Percentiles rank a stretch among this genome's conserved stretches.
phyloP scores from a whole-genome alignment of 2,888 invertebrate genomes.

The Heteromyza rotundicornis region DNA sequence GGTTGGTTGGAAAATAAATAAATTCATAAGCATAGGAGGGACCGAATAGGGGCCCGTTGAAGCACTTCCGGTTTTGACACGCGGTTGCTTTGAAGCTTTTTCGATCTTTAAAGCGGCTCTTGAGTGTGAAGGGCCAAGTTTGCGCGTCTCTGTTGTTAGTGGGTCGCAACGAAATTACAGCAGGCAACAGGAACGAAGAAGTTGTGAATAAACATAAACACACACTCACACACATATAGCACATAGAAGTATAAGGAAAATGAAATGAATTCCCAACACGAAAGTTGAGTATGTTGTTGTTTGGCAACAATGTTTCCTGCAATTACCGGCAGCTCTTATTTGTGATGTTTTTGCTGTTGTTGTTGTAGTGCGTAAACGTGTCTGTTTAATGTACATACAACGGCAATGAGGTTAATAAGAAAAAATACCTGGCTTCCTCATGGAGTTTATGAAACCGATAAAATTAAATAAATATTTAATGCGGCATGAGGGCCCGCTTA shows the following conservation, averaged over 20 bases:
- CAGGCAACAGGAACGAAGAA: background rate
- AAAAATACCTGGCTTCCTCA: background rate
- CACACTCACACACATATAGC: too few relatives aligned
- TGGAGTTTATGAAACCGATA: background rate
- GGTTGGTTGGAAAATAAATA: too few relatives aligned
- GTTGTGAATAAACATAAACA: background rate
- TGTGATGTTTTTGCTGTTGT: too few relatives aligned
- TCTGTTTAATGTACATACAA: background rate
- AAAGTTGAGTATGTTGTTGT: background rate
- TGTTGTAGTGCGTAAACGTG: background rate
- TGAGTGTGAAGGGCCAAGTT: too few relatives aligned
- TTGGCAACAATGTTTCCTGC: background rate
- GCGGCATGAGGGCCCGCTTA: background rate
- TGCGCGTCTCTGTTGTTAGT: too few relatives aligned
- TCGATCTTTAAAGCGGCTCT: too few relatives aligned
- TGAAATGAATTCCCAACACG: background rate
- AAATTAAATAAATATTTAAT: conserved; percentile 4
- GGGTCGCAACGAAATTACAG: too few relatives aligned
- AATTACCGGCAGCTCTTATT: background rate
- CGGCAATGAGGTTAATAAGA: background rate
- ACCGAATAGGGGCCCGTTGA: too few relatives aligned
- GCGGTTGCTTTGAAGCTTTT: too few relatives aligned
- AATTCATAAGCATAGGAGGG: too few relatives aligned
- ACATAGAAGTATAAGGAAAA: background rate
- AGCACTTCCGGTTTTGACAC: too few relatives aligned